These are phyloP conservation scores for Chironomus striatipennis DNA, from an alignment of 1,140 invertebrate species.

Conservation along the genomic window DNA sequence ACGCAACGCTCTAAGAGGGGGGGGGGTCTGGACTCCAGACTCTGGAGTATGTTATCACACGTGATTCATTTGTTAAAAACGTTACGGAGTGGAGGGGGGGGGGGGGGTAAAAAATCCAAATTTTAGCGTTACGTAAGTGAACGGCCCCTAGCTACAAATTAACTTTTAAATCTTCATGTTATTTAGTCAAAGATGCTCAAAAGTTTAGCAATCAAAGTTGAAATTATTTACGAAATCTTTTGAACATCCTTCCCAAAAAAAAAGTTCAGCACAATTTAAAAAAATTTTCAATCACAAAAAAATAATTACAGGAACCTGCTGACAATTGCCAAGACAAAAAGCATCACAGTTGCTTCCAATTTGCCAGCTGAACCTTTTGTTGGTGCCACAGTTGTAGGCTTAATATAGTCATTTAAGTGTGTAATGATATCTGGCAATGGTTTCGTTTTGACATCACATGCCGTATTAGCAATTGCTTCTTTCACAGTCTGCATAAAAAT, in stretches of 20 bases:
- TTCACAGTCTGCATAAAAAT: slow-evolving; percentile 54
- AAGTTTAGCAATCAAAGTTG: background rate
- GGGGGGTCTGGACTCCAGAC: too few relatives aligned
- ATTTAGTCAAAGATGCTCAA: too few relatives aligned
- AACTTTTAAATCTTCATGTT: background rate
- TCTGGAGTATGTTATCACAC: too few relatives aligned
- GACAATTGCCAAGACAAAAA: background rate
- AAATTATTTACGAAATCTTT: too few relatives aligned
- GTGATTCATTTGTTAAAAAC: too few relatives aligned
- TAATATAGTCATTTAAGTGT: slow-evolving; percentile 40
- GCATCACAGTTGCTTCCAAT: background rate
- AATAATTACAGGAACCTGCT: background rate
- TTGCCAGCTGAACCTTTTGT: background rate
- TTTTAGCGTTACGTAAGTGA: too few relatives aligned
- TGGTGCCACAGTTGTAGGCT: background rate
- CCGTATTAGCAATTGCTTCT: slow-evolving; percentile 59
- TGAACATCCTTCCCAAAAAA: too few relatives aligned
- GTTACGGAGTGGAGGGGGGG: too few relatives aligned
- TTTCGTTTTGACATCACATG: slow-evolving; percentile 48
- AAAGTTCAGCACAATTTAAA: too few relatives aligned
- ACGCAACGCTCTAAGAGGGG: too few relatives aligned
- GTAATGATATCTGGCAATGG: slow-evolving; percentile 44
- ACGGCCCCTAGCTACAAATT: background rate
- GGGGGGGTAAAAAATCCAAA: too few relatives aligned
- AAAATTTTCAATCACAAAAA: background rate